Evolutionary conservation across 2,113 vertebrate genomes (phyloP).

Genomic region (Spea bombifrons): DNA sequence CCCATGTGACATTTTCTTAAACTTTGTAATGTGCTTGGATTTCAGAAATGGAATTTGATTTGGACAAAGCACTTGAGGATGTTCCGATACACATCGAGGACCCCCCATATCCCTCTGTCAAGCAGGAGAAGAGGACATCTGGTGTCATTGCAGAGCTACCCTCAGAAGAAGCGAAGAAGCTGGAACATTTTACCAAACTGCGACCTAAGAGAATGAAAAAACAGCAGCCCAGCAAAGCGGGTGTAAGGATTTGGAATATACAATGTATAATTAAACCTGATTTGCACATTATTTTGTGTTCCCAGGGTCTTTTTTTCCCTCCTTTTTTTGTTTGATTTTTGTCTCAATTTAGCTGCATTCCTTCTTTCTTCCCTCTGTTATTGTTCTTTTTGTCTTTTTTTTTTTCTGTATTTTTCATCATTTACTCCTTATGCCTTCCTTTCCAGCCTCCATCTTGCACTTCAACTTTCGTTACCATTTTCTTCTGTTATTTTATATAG

Average conservation of each 20-base stretch:
- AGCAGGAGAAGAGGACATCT: conserved; percentile 72
- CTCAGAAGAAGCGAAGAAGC: conserved; percentile 89
- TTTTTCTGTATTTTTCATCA: background rate
- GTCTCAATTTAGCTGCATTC: no score
- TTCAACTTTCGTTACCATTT: no score
- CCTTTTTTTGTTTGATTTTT: no score
- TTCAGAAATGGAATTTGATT: conserved; percentile 96
- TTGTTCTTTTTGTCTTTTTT: background rate
- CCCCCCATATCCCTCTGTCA: conserved; percentile 60
- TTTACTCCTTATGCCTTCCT: background rate
- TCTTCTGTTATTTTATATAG: no score
- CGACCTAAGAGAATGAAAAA: conserved; percentile 91
- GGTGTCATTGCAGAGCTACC: conserved; percentile 82
- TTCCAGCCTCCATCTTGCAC: background rate
- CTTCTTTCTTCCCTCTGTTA: no score
- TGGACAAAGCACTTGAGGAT: conserved; percentile 92
- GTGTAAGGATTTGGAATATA: conserved; percentile 67
- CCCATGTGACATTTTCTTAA: no score
- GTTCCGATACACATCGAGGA: conserved; percentile 86
- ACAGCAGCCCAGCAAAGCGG: conserved; percentile 79
- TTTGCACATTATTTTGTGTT: no score
- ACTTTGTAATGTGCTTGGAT: conserved; percentile 41
- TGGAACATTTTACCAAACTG: conserved; percentile 94
- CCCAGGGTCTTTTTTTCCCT: no score
- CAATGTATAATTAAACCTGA: background rate